Evolutionary conservation across 1,140 invertebrate species (phyloP).

Genomic region (Papilio aristodemus): DNA sequence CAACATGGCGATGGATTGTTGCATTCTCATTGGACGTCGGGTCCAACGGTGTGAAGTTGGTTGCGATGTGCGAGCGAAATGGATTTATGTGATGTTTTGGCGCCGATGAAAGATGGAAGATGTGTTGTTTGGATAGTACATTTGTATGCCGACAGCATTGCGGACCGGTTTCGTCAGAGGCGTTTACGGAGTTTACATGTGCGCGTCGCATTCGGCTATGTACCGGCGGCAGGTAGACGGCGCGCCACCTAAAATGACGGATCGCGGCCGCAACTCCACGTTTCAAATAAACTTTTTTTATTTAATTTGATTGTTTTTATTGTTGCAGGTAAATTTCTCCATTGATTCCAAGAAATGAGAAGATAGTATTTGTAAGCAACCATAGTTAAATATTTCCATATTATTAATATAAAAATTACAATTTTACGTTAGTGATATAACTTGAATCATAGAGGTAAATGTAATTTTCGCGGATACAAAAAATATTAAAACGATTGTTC

Average conservation of each 20-base stretch:
- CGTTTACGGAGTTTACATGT: constrained; percentile 73
- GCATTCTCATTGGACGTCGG: constrained; percentile 57
- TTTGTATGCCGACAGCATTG: constrained; percentile 67
- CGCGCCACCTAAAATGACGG: constrained; percentile 57
- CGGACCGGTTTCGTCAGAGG: constrained; percentile 75
- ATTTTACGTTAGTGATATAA: too few species aligned
- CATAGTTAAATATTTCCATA: constrained; percentile 23
- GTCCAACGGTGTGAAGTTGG: constrained; percentile 65
- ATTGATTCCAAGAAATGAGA: constrained; percentile 6
- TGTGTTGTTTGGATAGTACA: constrained; percentile 64
- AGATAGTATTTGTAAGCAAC: constrained; percentile 23
- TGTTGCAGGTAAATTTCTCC: constrained; percentile 62
- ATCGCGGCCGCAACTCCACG: constrained; percentile 40
- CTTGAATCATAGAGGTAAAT: too few species aligned
- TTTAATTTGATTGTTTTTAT: constrained; percentile 52
- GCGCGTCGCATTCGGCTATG: constrained; percentile 55
- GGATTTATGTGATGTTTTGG: constrained; percentile 72
- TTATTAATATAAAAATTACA: too few species aligned
- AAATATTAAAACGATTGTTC: too few species aligned
- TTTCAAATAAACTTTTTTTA: constrained; percentile 69
- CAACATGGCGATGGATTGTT: constrained; percentile 73
- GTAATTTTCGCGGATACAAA: too few species aligned
- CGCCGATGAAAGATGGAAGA: constrained; percentile 70
- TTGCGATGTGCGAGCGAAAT: constrained; percentile 61
- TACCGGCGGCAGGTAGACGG: constrained; percentile 67